phyloP scores from a whole-genome alignment of 2,797 vertebrate genomes.

The Telmatherina bonti region DNA sequence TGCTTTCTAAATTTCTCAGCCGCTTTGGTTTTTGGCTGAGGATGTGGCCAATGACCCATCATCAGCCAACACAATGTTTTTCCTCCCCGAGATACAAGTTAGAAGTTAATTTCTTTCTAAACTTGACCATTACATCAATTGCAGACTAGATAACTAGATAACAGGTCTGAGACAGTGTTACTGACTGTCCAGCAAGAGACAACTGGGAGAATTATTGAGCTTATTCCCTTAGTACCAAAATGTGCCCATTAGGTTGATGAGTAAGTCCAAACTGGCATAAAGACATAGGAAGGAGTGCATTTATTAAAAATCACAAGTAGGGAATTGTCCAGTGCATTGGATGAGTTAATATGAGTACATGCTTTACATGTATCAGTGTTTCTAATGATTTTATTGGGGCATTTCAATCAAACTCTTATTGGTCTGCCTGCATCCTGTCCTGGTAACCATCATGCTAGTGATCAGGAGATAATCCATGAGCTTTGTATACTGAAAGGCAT shows the following conservation, averaged over 20 bases:
- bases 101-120: constrained; percentile 28
- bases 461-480: constrained; percentile 50
- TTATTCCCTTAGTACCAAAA: not conserved
- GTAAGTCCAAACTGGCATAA: not conserved
- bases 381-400: constrained; percentile 12
- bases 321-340: not conserved
- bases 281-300: not conserved
- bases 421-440: constrained; percentile 28
- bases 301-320: not conserved
- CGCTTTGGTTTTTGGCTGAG: constrained; percentile 44
- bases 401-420: constrained; percentile 14
- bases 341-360: not conserved
- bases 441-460: constrained; percentile 22
- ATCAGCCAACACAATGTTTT: constrained; percentile 48
- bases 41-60: constrained; percentile 42
- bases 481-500: constrained; percentile 45
- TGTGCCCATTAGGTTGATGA: not conserved
- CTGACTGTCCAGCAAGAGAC: constrained; percentile 20
- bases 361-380: constrained; percentile 3
- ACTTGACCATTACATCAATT: constrained; percentile 22
- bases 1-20: constrained; percentile 6
- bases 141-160: constrained; percentile 41
- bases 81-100: constrained; percentile 15
- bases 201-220: constrained; percentile 20
- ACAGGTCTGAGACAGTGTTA: constrained; percentile 23